These are phyloP conservation scores for Dufourea novaeangliae DNA, from an alignment of 1,140 invertebrate species.

Conservation along the genomic window DNA sequence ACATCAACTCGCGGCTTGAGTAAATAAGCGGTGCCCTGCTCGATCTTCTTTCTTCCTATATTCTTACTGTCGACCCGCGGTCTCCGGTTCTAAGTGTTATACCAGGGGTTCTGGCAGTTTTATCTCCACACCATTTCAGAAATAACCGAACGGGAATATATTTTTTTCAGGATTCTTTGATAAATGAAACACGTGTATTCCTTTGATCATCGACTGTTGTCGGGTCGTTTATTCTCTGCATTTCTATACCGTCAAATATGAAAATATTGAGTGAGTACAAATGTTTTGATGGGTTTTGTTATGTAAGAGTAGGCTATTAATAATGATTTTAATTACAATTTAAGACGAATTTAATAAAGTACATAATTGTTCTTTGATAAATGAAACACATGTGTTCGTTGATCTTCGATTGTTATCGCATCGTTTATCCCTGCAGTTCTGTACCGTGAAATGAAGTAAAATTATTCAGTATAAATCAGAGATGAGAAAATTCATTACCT, in stretches of 20 bases:
- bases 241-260: constrained; percentile 24
- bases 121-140: constrained; percentile 32
- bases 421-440: constrained; percentile 37
- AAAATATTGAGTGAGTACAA: no score
- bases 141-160: background rate
- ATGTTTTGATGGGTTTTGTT: no score
- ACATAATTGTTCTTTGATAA: no score
- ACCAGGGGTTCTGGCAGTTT: constrained; percentile 21
- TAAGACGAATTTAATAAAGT: no score
- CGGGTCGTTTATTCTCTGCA: background rate
- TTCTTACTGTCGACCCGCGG: constrained; percentile 18
- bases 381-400: no score
- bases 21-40: constrained; percentile 75
- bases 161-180: background rate
- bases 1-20: constrained; percentile 74
- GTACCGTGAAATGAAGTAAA: no score
- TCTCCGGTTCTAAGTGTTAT: constrained; percentile 14
- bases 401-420: no score
- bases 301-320: no score
- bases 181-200: constrained; percentile 3
- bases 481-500: no score
- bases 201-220: background rate
- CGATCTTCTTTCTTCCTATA: constrained; percentile 38
- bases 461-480: no score
- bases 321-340: no score